A percentile compares a stretch with the other conserved stretches of the same genome.
These are phyloP conservation scores for Macquaria ambigua DNA, from an alignment of 2,113 vertebrate genomes.

Conservation along the genomic window DNA sequence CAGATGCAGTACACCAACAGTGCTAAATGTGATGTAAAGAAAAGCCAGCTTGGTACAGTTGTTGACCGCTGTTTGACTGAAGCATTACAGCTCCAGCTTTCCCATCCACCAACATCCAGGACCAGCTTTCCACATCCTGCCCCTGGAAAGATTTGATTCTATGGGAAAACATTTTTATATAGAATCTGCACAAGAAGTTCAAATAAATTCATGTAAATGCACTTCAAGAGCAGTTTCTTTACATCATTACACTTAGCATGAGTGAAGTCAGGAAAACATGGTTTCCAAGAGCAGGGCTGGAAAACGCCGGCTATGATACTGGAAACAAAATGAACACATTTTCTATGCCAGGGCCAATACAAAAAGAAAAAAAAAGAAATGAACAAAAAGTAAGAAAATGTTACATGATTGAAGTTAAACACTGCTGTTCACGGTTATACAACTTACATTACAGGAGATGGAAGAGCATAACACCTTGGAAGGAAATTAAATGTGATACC, in stretches of 20 bases:
- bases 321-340: conserved; percentile 71
- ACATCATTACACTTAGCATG: conserved; percentile 50
- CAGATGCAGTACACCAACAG: conserved; percentile 91
- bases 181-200: conserved; percentile 27
- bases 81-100: conserved; percentile 10
- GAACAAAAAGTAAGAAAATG: conserved; percentile 88
- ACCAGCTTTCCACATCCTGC: conserved; percentile 24
- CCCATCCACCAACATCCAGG: conserved; percentile 23
- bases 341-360: conserved; percentile 85
- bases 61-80: neutral
- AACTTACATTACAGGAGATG: conserved; percentile 87
- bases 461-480: conserved; percentile 87
- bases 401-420: conserved; percentile 86
- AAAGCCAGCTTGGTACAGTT: conserved; percentile 57
- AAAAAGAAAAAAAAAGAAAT: conserved; percentile 82
- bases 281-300: conserved; percentile 33
- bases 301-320: conserved; percentile 24
- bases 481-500: conserved; percentile 83
- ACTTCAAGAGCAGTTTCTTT: conserved; percentile 32
- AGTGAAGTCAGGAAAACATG: conserved; percentile 48
- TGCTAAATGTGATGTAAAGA: conserved; percentile 88
- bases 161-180: neutral
- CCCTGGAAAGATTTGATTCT: conserved; percentile 3
- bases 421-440: conserved; percentile 86
- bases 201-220: conserved; percentile 9